Conservation (phyloP, 1,140 invertebrate genomes). For the Sinonovacula constricta region DNA sequence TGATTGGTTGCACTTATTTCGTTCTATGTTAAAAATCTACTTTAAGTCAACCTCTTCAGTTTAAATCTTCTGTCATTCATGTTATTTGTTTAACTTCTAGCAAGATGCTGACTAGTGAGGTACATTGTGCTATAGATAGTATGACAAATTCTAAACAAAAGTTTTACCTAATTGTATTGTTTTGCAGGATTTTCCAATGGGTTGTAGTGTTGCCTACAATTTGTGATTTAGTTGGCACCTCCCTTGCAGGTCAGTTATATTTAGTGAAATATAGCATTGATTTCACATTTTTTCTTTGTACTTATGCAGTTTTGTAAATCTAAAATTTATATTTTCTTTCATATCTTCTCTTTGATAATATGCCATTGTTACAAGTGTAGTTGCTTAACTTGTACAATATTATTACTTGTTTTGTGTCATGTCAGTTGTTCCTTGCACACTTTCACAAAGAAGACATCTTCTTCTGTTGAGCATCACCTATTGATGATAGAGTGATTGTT, state of each 20-base stretch:
- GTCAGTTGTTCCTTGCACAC: background rate
- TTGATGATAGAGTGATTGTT: too few relatives aligned
- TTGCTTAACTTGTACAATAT: background rate
- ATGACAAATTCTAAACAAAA: too few relatives aligned
- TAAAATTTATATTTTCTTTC: background rate
- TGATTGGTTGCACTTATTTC: too few relatives aligned
- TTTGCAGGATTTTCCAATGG: slow-evolving; percentile 67
- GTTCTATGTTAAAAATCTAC: too few relatives aligned
- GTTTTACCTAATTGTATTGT: too few relatives aligned
- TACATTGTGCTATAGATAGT: too few relatives aligned
- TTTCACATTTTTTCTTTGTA: background rate
- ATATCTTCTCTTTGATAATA: too few relatives aligned
- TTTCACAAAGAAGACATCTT: too few relatives aligned
- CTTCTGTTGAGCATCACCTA: too few relatives aligned
- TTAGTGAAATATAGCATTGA: background rate
- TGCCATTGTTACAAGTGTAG: background rate
- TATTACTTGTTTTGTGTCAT: background rate
- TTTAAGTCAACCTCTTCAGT: too few relatives aligned
- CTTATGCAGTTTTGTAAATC: background rate
- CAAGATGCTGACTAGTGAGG: too few relatives aligned
- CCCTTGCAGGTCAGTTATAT: slow-evolving; percentile 67
- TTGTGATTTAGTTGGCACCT: slow-evolving; percentile 74
- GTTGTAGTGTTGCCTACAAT: slow-evolving; percentile 71
- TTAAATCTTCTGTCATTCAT: too few relatives aligned
- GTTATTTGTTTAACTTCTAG: slow-evolving; percentile 21